Conservation (phyloP, 2,888 invertebrate species). For the Leptopilina syphax region DNA sequence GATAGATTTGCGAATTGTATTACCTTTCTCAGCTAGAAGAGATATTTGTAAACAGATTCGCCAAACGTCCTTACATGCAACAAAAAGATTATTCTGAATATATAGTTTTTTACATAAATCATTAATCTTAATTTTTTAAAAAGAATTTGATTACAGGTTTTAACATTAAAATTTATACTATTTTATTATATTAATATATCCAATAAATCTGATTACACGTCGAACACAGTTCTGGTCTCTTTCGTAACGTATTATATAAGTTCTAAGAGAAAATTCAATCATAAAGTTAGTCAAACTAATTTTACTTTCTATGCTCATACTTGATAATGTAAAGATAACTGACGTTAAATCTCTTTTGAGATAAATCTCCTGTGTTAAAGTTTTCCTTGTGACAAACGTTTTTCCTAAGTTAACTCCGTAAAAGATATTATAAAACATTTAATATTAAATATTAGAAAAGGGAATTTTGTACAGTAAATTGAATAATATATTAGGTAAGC, state of each 20-base stretch:
- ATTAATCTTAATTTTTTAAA: background rate
- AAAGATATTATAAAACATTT: background rate
- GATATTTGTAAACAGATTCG: too few relatives aligned
- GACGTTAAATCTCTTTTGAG: conserved; percentile 19
- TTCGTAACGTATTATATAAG: background rate
- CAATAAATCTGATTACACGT: conserved; percentile 8
- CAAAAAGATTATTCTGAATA: too few relatives aligned
- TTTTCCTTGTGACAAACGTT: conserved; percentile 5
- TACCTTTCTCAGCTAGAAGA: too few relatives aligned
- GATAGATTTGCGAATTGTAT: too few relatives aligned
- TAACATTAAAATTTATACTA: background rate
- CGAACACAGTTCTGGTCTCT: conserved; percentile 9
- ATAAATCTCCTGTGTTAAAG: conserved; percentile 4
- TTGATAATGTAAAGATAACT: conserved; percentile 24
- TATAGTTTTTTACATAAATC: too few relatives aligned
- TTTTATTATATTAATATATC: conserved; percentile 13
- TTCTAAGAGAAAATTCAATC: conserved; percentile 19
- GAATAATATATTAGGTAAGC: too few relatives aligned
- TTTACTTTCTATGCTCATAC: conserved; percentile 22
- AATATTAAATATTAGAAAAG: too few relatives aligned
- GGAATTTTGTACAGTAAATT: too few relatives aligned
- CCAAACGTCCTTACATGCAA: too few relatives aligned
- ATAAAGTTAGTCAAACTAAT: conserved; percentile 24
- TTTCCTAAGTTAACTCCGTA: background rate
- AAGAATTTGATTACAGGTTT: background rate